Conservation (phyloP, 1,140 invertebrate genomes). For the Pogonus chalceus region DNA sequence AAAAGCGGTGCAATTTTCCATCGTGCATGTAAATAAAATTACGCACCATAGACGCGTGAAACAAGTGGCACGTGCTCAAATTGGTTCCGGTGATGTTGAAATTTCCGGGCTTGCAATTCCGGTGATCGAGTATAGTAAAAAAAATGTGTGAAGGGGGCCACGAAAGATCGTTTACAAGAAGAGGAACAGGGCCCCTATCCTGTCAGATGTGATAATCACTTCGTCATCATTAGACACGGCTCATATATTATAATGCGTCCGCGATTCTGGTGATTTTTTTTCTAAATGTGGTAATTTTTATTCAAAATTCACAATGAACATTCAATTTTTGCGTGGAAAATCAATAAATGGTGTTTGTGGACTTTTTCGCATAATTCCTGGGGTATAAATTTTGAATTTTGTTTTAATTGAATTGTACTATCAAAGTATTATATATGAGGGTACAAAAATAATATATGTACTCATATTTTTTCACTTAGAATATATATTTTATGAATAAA, state of each 20-base stretch:
- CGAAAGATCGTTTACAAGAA: not conserved
- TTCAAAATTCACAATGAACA: not conserved
- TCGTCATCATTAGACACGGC: conserved; percentile 5
- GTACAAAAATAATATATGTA: too few relatives aligned
- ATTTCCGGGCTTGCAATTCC: not conserved
- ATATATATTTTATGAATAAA: too few relatives aligned
- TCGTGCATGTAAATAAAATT: conserved; percentile 6
- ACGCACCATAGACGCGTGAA: not conserved
- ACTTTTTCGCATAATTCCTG: too few relatives aligned
- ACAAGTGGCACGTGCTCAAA: not conserved
- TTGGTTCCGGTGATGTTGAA: conserved; percentile 1
- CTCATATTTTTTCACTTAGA: too few relatives aligned
- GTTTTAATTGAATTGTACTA: too few relatives aligned
- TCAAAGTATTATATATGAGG: too few relatives aligned
- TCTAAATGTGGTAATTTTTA: conserved; percentile 2
- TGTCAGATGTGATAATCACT: not conserved
- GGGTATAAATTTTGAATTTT: too few relatives aligned
- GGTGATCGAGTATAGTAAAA: too few relatives aligned
- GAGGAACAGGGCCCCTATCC: not conserved
- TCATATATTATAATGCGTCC: conserved; percentile 1
- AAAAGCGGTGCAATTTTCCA: too few relatives aligned
- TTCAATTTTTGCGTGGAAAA: not conserved
- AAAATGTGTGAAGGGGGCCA: too few relatives aligned
- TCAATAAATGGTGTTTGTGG: too few relatives aligned
- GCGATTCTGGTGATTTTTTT: not conserved